Evolutionary conservation across 2,113 vertebrate species (phyloP).

Genomic region (Oreochromis niloticus): DNA sequence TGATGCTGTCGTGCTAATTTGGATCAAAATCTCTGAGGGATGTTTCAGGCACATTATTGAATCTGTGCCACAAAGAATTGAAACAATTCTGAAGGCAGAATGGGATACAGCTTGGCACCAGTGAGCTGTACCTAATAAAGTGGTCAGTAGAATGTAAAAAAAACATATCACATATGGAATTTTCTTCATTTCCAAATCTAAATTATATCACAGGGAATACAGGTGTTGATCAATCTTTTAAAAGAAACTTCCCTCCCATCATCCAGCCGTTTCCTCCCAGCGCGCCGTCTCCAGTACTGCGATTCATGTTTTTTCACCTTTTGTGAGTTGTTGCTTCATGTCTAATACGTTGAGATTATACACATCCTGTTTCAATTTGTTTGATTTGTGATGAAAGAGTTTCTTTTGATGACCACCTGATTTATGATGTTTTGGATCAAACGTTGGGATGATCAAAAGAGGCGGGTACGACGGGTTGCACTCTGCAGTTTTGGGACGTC

Average conservation of each 20-base stretch:
- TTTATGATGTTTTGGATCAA: conserved; percentile 37
- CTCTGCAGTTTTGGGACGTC: neutral
- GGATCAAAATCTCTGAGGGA: neutral
- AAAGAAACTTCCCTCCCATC: neutral
- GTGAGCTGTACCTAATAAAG: neutral
- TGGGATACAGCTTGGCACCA: neutral
- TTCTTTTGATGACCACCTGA: conserved; percentile 14
- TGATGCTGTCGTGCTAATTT: neutral
- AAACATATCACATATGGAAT: accelerated
- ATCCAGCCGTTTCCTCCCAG: neutral
- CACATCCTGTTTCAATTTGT: conserved; percentile 24
- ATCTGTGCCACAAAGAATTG: neutral
- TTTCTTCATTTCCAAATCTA: neutral
- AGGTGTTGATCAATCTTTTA: neutral
- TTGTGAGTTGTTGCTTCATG: neutral
- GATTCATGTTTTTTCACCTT: neutral
- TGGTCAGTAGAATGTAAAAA: neutral
- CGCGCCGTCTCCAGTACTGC: neutral
- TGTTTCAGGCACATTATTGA: accelerated
- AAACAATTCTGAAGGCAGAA: neutral
- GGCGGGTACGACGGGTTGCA: neutral
- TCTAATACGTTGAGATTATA: conserved; percentile 9
- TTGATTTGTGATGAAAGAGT: conserved; percentile 49
- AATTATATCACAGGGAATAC: neutral
- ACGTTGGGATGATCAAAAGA: conserved; percentile 41